Evolutionary conservation across 2,888 invertebrate genomes (phyloP).

Genomic region (Hartigia nigra): DNA sequence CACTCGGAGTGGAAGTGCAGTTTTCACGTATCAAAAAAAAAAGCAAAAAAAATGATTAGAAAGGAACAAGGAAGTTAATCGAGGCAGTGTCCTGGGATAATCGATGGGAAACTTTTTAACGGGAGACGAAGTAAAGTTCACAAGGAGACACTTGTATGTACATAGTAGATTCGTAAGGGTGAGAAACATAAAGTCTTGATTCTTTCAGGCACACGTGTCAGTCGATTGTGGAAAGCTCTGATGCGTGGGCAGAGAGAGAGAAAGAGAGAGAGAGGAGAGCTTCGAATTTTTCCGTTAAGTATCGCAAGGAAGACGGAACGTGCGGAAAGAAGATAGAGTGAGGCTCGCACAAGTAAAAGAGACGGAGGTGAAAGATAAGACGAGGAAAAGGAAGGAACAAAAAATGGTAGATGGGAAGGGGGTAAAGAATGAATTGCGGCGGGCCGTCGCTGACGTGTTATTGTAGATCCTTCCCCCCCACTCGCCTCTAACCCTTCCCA

Average conservation of each 20-base stretch:
- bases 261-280: neutral
- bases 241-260: neutral
- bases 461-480: slow-evolving; percentile 50
- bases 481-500: slow-evolving; percentile 6
- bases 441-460: slow-evolving; percentile 53
- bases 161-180: slow-evolving; percentile 17
- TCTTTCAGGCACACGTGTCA: neutral
- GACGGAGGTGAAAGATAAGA: slow-evolving; percentile 27
- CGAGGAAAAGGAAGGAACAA: slow-evolving; percentile 23
- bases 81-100: neutral
- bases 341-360: slow-evolving; percentile 1
- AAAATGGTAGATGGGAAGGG: slow-evolving; percentile 21
- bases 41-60: neutral
- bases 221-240: no score
- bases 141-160: slow-evolving; percentile 1
- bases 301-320: neutral
- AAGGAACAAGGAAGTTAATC: neutral
- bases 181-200: neutral
- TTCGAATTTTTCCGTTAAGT: neutral
- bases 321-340: slow-evolving; percentile 2
- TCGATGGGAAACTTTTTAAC: neutral
- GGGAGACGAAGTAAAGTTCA: neutral
- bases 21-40: neutral
- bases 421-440: slow-evolving; percentile 45
- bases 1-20: neutral